Percentiles rank a stretch among this genome's conserved stretches.
These are phyloP conservation scores for Pygocentrus nattereri DNA, from an alignment of 2,797 vertebrate species.

Conservation along the genomic window DNA sequence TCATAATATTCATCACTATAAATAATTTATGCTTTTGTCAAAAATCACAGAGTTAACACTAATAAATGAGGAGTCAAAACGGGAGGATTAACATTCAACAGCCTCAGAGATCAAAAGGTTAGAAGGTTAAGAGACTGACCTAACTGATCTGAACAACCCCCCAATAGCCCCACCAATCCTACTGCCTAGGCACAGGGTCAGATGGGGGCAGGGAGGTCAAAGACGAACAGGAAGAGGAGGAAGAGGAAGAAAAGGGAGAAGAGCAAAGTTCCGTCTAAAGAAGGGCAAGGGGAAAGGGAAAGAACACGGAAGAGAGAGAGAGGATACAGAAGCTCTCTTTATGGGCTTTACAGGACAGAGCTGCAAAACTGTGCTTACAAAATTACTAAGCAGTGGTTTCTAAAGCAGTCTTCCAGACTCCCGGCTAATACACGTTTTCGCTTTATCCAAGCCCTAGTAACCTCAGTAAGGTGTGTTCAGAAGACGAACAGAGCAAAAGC, in stretches of 20 bases:
- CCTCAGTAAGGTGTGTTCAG: background rate
- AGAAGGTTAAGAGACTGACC: conserved; percentile 61
- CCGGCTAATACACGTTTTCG: too few species aligned
- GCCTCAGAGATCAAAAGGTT: conserved; percentile 39
- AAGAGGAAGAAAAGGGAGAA: conserved; percentile 69
- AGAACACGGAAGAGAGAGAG: conserved; percentile 71
- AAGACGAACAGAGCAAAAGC: background rate
- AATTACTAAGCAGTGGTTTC: background rate
- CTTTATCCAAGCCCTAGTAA: background rate
- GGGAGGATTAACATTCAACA: background rate
- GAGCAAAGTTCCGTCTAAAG: conserved; percentile 74
- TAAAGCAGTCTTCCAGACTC: too few species aligned
- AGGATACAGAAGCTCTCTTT: conserved; percentile 77
- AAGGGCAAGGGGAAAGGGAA: conserved; percentile 38
- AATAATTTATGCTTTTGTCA: background rate
- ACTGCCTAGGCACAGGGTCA: conserved; percentile 73
- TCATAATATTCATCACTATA: background rate
- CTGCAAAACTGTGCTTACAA: conserved; percentile 4
- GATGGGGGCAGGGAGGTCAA: conserved; percentile 67
- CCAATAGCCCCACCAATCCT: conserved; percentile 60
- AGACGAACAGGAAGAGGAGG: conserved; percentile 68
- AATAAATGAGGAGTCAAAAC: conserved; percentile 6
- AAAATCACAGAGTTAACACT: background rate
- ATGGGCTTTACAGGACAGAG: conserved; percentile 55
- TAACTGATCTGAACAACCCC: conserved; percentile 64